Conservation (phyloP, 1,140 invertebrate genomes). For the Belonocnema kinseyi region DNA sequence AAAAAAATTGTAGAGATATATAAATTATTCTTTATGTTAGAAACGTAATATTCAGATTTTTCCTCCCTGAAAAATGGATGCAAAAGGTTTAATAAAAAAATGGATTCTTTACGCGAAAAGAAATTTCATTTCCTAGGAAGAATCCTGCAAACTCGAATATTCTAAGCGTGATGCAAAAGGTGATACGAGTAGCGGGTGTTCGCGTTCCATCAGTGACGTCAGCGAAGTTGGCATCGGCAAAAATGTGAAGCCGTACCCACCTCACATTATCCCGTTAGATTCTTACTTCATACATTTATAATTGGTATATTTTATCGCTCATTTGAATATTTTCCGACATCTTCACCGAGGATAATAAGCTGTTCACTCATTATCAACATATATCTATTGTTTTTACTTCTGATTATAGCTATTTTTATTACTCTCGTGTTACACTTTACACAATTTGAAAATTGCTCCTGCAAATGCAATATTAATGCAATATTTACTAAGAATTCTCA, state of each 20-base stretch:
- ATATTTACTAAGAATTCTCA: too few species aligned
- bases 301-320: background rate
- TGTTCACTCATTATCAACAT: background rate
- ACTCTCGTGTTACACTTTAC: too few species aligned
- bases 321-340: background rate
- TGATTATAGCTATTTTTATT: background rate
- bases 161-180: conserved; percentile 14
- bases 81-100: background rate
- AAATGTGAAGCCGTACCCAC: conserved; percentile 18
- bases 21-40: too few species aligned
- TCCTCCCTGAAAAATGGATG: too few species aligned
- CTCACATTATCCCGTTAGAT: background rate
- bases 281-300: conserved; percentile 8
- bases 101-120: background rate
- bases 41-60: too few species aligned
- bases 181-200: conserved; percentile 9
- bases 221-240: conserved; percentile 15
- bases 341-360: background rate
- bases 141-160: conserved; percentile 11
- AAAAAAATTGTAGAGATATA: too few species aligned
- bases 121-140: conserved; percentile 21
- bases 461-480: too few species aligned
- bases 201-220: conserved; percentile 26
- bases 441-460: too few species aligned
- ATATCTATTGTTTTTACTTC: background rate